A percentile compares a stretch with the other conserved stretches of the same genome.
These are phyloP conservation scores for Ochotona curzoniae DNA, from an alignment of 2,113 vertebrate species.

Conservation along the genomic window DNA sequence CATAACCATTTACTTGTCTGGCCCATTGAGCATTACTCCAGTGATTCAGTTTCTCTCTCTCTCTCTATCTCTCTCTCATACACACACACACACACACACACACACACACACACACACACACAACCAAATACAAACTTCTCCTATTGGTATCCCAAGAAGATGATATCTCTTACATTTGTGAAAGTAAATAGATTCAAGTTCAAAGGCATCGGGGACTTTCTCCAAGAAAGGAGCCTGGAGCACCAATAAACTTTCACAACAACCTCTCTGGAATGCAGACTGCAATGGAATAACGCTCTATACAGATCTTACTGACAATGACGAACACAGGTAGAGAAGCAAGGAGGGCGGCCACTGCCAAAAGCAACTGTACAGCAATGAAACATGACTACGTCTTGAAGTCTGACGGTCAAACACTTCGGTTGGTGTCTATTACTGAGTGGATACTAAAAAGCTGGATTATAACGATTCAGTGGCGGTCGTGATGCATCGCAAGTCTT, in stretches of 20 bases:
- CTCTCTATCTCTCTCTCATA: too few species aligned
- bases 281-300: neutral
- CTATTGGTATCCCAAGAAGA: constrained; percentile 45
- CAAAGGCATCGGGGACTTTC: constrained; percentile 63
- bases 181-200: constrained; percentile 62
- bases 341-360: neutral
- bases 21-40: neutral
- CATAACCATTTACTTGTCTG: constrained; percentile 40
- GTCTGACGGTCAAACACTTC: neutral
- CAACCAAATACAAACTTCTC: constrained; percentile 49
- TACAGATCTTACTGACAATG: neutral
- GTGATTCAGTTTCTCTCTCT: neutral
- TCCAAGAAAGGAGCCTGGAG: constrained; percentile 37
- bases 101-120: neutral
- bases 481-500: constrained; percentile 53
- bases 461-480: neutral
- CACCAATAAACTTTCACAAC: constrained; percentile 6
- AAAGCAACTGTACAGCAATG: neutral
- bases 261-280: neutral
- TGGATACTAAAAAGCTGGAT: constrained; percentile 10
- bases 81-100: constrained; percentile 29
- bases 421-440: neutral
- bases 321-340: neutral
- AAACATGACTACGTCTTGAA: neutral
- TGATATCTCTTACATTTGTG: constrained; percentile 54